phyloP scores from a whole-genome alignment of 2,113 vertebrate species.

The Pristiophorus japonicus region DNA sequence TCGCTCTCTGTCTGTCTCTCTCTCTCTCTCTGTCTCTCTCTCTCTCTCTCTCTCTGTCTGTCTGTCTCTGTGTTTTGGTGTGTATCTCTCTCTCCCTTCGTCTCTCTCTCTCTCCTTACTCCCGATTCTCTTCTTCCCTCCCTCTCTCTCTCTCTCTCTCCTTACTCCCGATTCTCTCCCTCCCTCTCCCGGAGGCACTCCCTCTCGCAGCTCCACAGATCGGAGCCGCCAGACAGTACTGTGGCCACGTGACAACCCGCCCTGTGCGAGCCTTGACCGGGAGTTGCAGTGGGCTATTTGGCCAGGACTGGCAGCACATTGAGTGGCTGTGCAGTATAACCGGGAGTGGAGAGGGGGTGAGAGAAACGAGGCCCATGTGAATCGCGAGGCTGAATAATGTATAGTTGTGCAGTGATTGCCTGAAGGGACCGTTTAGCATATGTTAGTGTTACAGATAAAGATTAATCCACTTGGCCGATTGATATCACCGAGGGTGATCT shows the following conservation, averaged over 20 bases:
- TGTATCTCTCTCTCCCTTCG: too few species aligned
- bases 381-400: background rate
- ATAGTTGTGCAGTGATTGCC: background rate
- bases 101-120: slow-evolving; percentile 23
- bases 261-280: background rate
- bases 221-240: too few species aligned
- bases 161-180: background rate
- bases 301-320: background rate
- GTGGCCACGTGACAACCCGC: too few species aligned
- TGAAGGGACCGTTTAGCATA: background rate
- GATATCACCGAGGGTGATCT: background rate
- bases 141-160: background rate
- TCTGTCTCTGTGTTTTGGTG: too few species aligned
- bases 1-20: too few species aligned
- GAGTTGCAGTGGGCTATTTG: background rate
- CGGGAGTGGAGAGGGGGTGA: background rate
- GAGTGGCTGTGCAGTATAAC: background rate
- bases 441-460: background rate
- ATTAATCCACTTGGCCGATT: background rate
- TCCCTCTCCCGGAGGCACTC: accelerated
- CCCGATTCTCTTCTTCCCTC: accelerated
- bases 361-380: background rate
- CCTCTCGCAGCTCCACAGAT: background rate
- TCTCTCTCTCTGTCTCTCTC: too few species aligned
- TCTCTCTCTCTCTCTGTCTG: too few species aligned